These are phyloP conservation scores for Malthinus flaveolus DNA, from an alignment of 2,888 invertebrate genomes.

Conservation along the genomic window DNA sequence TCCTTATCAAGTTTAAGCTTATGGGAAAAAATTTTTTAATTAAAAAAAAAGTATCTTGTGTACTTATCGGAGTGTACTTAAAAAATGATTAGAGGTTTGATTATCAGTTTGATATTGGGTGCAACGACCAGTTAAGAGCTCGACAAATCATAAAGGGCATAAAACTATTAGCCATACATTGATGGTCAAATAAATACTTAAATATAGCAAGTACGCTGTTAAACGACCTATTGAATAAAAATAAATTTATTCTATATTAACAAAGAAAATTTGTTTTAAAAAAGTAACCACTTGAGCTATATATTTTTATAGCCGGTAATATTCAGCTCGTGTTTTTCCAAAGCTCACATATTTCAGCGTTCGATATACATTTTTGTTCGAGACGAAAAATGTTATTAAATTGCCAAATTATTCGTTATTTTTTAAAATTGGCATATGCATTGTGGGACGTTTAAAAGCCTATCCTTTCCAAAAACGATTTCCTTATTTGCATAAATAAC, in stretches of 20 bases:
- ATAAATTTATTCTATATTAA: conserved; percentile 3
- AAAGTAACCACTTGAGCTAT: background rate
- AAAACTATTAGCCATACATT: background rate
- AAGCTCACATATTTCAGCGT: conserved; percentile 6
- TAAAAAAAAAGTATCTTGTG: too few species aligned
- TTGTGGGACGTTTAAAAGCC: background rate
- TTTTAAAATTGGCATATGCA: conserved; percentile 2
- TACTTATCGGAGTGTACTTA: too few species aligned
- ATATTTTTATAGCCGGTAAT: conserved; percentile 5
- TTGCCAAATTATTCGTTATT: conserved; percentile 15
- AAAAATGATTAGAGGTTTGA: too few species aligned
- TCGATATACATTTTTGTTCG: conserved; percentile 11
- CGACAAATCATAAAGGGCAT: too few species aligned
- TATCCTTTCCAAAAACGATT: conserved; percentile 5
- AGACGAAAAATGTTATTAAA: conserved; percentile 7
- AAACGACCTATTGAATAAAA: conserved; percentile 2
- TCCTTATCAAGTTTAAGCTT: too few species aligned
- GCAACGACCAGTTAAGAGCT: too few species aligned
- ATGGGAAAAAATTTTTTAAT: too few species aligned
- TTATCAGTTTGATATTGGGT: too few species aligned
- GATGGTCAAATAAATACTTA: conserved; percentile 1
- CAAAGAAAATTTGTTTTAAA: conserved; percentile 1
- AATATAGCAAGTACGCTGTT: background rate
- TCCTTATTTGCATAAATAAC: conserved; percentile 17
- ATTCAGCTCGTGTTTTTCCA: background rate